Conservation (phyloP, 2,888 invertebrate species). For the Drosophila aldrichi region DNA sequence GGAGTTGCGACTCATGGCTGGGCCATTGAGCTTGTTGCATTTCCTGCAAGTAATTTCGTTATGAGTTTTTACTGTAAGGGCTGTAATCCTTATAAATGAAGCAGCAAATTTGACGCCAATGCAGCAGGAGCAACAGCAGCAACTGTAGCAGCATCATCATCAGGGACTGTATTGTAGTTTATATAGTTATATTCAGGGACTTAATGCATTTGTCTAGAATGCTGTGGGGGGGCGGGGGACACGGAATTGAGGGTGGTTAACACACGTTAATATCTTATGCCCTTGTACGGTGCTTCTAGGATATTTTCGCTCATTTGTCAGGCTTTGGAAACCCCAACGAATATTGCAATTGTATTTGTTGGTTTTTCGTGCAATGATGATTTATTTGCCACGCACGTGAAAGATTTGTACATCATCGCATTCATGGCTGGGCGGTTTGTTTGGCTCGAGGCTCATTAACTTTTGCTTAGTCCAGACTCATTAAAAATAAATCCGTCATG, state of each 20-base stretch:
- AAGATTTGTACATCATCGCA: constrained; percentile 29
- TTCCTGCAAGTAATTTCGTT: constrained; percentile 78
- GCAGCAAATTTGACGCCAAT: constrained; percentile 79
- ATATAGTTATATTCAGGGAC: constrained; percentile 56
- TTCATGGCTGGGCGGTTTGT: constrained; percentile 55
- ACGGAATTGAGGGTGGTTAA: constrained; percentile 37
- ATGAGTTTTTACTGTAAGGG: constrained; percentile 72
- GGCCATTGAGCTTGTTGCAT: constrained; percentile 69
- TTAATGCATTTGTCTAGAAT: constrained; percentile 63
- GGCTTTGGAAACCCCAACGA: constrained; percentile 59
- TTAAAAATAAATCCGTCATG: constrained; percentile 76
- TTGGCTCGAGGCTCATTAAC: constrained; percentile 63
- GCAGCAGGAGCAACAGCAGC: constrained; percentile 41
- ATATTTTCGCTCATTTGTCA: constrained; percentile 76
- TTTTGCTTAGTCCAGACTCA: constrained; percentile 59
- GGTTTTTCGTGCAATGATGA: constrained; percentile 67
- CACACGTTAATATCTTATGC: constrained; percentile 74
- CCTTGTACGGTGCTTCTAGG: constrained; percentile 39
- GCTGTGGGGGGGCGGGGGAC: background rate
- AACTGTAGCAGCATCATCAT: background rate
- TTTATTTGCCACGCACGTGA: constrained; percentile 70
- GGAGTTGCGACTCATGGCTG: constrained; percentile 1
- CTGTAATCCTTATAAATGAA: constrained; percentile 80
- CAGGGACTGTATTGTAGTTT: constrained; percentile 47
- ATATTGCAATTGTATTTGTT: constrained; percentile 72